Conservation (phyloP, 2,888 invertebrate species). For the Caprella mutica region DNA sequence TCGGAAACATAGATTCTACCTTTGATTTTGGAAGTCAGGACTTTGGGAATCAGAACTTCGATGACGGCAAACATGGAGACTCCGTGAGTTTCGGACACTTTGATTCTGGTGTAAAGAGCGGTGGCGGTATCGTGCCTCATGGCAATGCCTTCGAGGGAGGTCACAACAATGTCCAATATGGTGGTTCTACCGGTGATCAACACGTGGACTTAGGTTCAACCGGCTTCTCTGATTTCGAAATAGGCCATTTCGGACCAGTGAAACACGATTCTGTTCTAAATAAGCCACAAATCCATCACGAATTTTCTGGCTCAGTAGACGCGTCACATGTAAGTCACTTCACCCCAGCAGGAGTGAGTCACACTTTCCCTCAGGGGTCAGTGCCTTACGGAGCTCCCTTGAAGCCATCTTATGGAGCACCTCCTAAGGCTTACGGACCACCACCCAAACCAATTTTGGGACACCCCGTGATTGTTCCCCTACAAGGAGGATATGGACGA, state of each 20-base stretch:
- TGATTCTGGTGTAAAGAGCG: neutral
- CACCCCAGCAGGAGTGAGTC: neutral
- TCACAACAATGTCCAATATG: neutral
- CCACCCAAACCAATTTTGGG: neutral
- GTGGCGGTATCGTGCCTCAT: slow-evolving; percentile 3
- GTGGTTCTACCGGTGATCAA: neutral
- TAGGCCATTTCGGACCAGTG: slow-evolving; percentile 2
- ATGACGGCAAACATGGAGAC: neutral
- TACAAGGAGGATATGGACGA: neutral
- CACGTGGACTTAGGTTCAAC: slow-evolving; percentile 3
- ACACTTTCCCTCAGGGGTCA: neutral
- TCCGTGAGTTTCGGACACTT: neutral
- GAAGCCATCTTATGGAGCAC: slow-evolving; percentile 1
- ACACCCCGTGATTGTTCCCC: neutral
- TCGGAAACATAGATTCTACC: neutral
- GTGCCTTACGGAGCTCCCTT: neutral
- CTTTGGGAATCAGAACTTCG: neutral
- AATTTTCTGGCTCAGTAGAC: neutral
- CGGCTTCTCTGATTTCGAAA: slow-evolving; percentile 2
- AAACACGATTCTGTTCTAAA: neutral
- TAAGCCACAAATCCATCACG: neutral
- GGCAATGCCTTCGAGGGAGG: neutral
- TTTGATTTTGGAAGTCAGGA: neutral
- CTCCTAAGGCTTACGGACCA: neutral
- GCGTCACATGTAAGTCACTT: neutral